These are phyloP conservation scores for Stenotaenia linearis DNA, from an alignment of 2,888 invertebrate genomes.

Conservation along the genomic window DNA sequence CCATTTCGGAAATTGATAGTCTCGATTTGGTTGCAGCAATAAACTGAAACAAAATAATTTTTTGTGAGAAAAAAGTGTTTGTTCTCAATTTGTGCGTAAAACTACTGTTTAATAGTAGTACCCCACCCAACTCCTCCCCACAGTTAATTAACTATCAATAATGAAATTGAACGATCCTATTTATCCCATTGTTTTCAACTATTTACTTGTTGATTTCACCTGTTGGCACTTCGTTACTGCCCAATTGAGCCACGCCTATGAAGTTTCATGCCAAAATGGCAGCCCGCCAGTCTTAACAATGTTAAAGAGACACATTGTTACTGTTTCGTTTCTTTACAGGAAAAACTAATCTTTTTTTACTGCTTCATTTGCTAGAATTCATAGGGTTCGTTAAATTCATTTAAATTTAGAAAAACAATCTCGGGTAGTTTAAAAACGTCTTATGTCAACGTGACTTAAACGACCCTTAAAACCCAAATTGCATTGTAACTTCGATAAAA, in stretches of 20 bases:
- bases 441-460: too few relatives aligned
- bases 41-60: not conserved
- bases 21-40: not conserved
- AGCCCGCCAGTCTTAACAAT: not conserved
- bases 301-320: not conserved
- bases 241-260: not conserved
- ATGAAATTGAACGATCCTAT: not conserved
- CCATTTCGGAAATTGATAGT: conserved; percentile 35
- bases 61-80: not conserved
- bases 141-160: not conserved
- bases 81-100: too few relatives aligned
- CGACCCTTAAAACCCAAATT: too few relatives aligned
- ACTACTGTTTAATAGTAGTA: too few relatives aligned
- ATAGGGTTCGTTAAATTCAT: too few relatives aligned
- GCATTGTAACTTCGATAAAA: too few relatives aligned
- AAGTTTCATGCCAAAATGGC: not conserved
- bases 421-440: too few relatives aligned
- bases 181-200: not conserved
- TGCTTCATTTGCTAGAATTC: too few relatives aligned
- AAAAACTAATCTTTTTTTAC: too few relatives aligned
- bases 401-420: too few relatives aligned
- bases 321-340: too few relatives aligned
- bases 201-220: not conserved
- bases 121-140: too few relatives aligned
- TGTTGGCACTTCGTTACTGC: not conserved